Evolutionary conservation across 1,140 invertebrate species (phyloP).

Genomic region (Drosophila chauvacae): DNA sequence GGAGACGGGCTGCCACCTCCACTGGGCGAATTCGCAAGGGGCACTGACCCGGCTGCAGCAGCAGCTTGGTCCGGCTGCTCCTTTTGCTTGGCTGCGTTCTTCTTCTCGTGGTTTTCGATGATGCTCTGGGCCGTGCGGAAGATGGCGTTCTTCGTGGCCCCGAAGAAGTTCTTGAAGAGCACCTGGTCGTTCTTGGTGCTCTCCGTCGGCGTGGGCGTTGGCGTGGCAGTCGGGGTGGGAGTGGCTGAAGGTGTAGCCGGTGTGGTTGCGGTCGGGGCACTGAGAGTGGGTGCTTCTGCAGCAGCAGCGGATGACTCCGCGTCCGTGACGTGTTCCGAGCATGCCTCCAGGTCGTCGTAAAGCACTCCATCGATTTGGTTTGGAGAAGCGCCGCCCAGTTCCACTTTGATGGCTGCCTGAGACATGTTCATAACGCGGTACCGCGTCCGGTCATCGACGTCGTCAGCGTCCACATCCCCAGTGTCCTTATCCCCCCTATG

Average conservation of each 20-base stretch:
- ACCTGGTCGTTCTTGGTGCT: conserved; percentile 76
- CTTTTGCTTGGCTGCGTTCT: conserved; percentile 83
- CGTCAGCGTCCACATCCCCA: conserved; percentile 18
- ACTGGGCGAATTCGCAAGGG: conserved; percentile 9
- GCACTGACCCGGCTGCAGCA: not conserved
- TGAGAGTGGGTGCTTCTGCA: not conserved
- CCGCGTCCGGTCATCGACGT: conserved; percentile 58
- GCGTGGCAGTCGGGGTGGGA: conserved; percentile 50
- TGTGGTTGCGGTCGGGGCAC: conserved; percentile 17
- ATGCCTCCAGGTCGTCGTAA: conserved; percentile 22
- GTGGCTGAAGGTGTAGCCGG: conserved; percentile 38
- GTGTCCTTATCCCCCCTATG: not conserved
- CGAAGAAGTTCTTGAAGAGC: conserved; percentile 84
- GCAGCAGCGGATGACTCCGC: not conserved
- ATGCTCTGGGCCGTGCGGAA: conserved; percentile 84
- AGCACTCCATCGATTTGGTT: conserved; percentile 50
- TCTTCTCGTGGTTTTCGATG: conserved; percentile 84
- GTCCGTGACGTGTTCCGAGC: not conserved
- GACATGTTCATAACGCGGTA: conserved; percentile 84
- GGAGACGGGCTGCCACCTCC: conserved; percentile 9
- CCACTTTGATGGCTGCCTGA: conserved; percentile 70
- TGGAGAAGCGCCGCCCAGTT: conserved; percentile 43
- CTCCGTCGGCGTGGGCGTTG: conserved; percentile 59
- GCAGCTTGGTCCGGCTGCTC: conserved; percentile 31
- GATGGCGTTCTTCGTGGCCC: conserved; percentile 84